phyloP scores from a whole-genome alignment of 2,113 vertebrate genomes.

The Paracanthobrama guichenoti region DNA sequence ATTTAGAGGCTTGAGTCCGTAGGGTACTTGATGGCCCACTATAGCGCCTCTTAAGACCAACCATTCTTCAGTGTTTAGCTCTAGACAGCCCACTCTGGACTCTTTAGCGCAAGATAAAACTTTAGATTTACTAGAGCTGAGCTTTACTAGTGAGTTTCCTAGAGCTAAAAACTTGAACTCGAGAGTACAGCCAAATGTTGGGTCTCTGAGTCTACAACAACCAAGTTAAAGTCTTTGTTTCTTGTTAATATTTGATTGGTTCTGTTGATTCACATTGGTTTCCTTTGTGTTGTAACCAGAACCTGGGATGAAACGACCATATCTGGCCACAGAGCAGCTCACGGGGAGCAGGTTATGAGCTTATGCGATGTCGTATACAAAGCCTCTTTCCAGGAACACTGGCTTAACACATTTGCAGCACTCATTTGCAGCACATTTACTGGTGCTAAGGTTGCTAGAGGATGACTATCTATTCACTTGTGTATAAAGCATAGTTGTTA shows the following conservation, averaged over 20 bases:
- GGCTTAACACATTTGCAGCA: constrained; percentile 10
- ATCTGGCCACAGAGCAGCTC: neutral
- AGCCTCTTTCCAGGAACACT: constrained; percentile 17
- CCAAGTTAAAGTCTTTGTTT: neutral
- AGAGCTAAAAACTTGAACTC: neutral
- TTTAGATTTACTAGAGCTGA: too few species aligned
- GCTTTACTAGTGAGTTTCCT: neutral
- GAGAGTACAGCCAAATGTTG: too few species aligned
- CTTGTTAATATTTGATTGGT: neutral
- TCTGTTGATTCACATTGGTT: neutral
- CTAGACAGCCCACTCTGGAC: neutral
- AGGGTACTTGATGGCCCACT: too few species aligned
- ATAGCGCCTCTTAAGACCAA: too few species aligned
- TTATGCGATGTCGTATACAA: neutral
- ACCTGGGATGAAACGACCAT: neutral
- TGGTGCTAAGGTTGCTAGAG: constrained; percentile 14
- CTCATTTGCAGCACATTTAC: constrained; percentile 26
- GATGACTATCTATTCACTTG: neutral
- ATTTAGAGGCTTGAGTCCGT: too few species aligned
- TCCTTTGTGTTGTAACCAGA: neutral
- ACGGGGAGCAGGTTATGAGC: constrained; percentile 1
- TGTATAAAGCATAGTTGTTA: neutral
- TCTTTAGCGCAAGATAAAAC: neutral
- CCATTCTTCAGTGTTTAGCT: neutral
- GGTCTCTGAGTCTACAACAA: neutral